phyloP scores from a whole-genome alignment of 2,797 vertebrate genomes.

The Yasuhikotakia modesta region DNA sequence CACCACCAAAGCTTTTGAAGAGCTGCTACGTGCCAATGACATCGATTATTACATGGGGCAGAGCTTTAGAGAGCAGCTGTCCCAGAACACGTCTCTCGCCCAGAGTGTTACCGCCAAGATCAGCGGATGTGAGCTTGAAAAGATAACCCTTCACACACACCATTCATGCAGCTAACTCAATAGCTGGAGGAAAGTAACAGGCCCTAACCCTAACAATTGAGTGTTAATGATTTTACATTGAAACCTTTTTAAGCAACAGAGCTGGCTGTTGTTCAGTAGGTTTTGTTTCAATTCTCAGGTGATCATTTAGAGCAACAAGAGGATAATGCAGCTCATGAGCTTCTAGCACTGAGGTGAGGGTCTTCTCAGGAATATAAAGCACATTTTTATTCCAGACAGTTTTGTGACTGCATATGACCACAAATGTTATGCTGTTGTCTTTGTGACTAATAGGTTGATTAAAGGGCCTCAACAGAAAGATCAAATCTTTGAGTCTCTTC shows the following conservation, averaged over 20 bases:
- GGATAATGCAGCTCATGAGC: conserved; percentile 81
- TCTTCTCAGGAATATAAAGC: neutral
- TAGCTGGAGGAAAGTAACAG: too few species aligned
- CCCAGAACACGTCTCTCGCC: conserved; percentile 83
- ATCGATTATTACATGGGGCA: conserved; percentile 96
- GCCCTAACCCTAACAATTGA: too few species aligned
- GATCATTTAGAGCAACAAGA: conserved; percentile 77
- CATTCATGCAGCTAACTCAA: too few species aligned
- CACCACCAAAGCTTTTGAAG: conserved; percentile 90
- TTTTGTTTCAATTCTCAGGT: conserved; percentile 68
- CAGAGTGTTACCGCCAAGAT: conserved; percentile 84
- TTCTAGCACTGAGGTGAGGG: conserved; percentile 84
- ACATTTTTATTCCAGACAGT: neutral
- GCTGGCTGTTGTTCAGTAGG: too few species aligned
- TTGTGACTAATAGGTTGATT: conserved; percentile 77
- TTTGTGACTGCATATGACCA: neutral
- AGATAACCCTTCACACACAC: neutral
- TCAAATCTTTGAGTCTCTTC: conserved; percentile 87
- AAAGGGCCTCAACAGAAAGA: conserved; percentile 91
- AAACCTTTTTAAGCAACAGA: too few species aligned
- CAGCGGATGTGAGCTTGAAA: conserved; percentile 78
- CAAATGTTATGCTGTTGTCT: neutral
- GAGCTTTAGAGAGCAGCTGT: conserved; percentile 89
- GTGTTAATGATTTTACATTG: too few species aligned
- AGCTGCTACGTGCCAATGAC: conserved; percentile 89